A percentile compares a stretch with the other conserved stretches of the same genome.
Evolutionary conservation across 2,888 invertebrate genomes (phyloP).

Genomic region (Masnerella sp.): DNA sequence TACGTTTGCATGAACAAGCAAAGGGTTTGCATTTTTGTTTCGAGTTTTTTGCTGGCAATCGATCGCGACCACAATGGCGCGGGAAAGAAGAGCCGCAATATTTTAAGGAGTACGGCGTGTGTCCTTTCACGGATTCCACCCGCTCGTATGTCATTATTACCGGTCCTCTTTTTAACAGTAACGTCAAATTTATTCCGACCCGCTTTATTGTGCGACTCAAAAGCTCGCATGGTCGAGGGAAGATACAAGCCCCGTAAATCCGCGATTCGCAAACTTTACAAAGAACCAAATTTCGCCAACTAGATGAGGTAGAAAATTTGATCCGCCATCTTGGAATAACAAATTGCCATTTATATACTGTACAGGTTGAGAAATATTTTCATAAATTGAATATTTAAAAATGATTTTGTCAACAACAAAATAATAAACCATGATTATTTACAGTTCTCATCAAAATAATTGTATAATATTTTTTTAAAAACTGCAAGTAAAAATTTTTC

Average conservation of each 20-base stretch:
- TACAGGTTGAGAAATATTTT: too few species aligned
- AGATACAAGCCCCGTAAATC: slow-evolving; percentile 45
- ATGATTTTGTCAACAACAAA: too few species aligned
- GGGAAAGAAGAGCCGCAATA: slow-evolving; percentile 22
- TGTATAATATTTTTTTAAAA: too few species aligned
- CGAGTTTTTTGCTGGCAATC: too few species aligned
- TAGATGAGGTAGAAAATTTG: background rate
- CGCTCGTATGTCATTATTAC: slow-evolving; percentile 49
- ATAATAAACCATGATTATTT: too few species aligned
- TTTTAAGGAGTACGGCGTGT: slow-evolving; percentile 21
- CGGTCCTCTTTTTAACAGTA: slow-evolving; percentile 23
- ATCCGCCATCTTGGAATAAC: too few species aligned
- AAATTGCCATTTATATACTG: background rate
- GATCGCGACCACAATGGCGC: background rate
- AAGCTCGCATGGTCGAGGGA: slow-evolving; percentile 39
- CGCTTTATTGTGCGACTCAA: slow-evolving; percentile 35
- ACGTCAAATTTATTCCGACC: slow-evolving; percentile 49
- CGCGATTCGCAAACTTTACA: slow-evolving; percentile 29
- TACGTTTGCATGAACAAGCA: too few species aligned
- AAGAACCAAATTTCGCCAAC: slow-evolving; percentile 9
- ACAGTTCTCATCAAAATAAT: too few species aligned
- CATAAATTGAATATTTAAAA: too few species aligned
- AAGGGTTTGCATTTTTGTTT: too few species aligned
- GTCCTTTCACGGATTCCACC: slow-evolving; percentile 20
- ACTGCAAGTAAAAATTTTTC: too few species aligned